These are phyloP conservation scores for Egretta garzetta DNA, from an alignment of 2,113 vertebrate species.

Conservation along the genomic window DNA sequence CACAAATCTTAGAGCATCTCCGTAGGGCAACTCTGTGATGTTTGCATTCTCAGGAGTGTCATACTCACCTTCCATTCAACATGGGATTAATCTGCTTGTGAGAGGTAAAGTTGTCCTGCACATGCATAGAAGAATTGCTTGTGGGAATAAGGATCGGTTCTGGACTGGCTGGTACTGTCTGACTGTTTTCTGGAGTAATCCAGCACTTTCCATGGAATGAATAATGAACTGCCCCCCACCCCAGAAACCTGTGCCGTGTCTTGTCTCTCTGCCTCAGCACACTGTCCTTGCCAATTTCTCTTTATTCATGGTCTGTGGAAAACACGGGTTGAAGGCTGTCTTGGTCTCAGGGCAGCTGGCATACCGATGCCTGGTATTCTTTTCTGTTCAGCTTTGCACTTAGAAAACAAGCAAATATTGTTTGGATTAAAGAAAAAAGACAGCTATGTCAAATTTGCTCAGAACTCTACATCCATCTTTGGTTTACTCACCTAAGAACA, in stretches of 20 bases:
- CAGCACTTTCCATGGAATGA: neutral
- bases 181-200: neutral
- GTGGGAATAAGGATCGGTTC: neutral
- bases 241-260: neutral
- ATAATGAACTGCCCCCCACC: neutral
- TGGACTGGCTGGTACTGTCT: neutral
- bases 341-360: neutral
- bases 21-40: rapidly evolving
- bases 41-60: rapidly evolving
- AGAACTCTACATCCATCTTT: neutral
- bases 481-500: slow-evolving; percentile 39
- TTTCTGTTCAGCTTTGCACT: neutral
- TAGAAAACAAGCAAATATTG: neutral
- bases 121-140: neutral
- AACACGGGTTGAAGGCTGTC: neutral
- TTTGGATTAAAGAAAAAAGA: neutral
- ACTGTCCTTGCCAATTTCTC: neutral
- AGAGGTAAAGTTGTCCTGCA: neutral
- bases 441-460: neutral
- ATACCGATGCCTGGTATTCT: neutral
- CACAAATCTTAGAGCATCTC: too few species aligned
- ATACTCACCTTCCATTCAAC: neutral
- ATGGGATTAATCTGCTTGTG: rapidly evolving
- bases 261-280: neutral
- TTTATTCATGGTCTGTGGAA: neutral